Evolutionary conservation across 1,140 invertebrate genomes (phyloP), one percentile per base, ranked within the genome.

Genomic region (Heliothis virescens): DNA sequence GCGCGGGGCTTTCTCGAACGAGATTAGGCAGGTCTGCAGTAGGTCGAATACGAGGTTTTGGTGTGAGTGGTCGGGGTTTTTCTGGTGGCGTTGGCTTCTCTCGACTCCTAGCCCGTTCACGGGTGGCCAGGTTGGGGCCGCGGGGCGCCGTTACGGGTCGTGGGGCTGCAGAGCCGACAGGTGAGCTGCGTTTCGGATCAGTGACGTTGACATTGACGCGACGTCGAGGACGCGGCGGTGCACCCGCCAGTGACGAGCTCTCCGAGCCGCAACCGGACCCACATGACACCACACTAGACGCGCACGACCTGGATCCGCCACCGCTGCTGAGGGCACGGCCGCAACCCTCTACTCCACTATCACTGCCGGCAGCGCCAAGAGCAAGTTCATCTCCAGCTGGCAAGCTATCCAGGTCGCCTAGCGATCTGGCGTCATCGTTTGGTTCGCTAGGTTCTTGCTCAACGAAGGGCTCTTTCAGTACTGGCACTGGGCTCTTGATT

Each of bases 251-350:
- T 0, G 97, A 97, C 0, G 97, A 97, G 88, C 97, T 97, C 86
- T 97, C 97, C 82, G 97, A 97, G 18, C 97, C 97, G 79, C 96
- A 96, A 9, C 97, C 97, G 1, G 97, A 97, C 82, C 96, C 97
- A 87, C 96, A 97, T 82, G 96, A 97, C 26, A 97, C 96, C 60
- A 98, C 95, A 85, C 97, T 97, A 15, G 97, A 97, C 73, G 97
- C 96, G 85, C 97, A 97, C 1, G 97, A 97, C 0, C 94, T 89
- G 10, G 94, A 95, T 77, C 96, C 89, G 50, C 96, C 95, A n/a
- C 96, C 95, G 85, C 96, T 95, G 88, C 96, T 97, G 83, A 96
- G 96, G 57, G 95, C 96, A 83, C 96, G 96, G 1, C 96, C 95
- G 83, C 96, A 96, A 48, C 96, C 96, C 86, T 97, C 97, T 2